Conservation (phyloP, 2,888 invertebrate species). For the Athalia rosae region DNA sequence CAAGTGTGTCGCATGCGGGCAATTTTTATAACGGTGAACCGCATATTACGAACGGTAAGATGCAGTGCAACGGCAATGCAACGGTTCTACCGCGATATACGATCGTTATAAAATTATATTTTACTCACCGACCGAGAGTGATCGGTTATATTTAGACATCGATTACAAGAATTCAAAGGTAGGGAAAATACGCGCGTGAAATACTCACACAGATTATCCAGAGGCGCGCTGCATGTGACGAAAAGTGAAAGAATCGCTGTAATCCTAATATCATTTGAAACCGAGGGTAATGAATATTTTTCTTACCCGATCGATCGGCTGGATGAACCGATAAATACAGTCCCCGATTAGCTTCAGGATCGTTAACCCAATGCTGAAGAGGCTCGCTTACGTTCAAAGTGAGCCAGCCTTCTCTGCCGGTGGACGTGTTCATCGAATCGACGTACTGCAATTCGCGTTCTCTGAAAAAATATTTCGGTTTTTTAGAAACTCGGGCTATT, state of each 20-base stretch:
- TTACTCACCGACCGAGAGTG: slow-evolving; percentile 12
- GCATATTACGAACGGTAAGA: too few species aligned
- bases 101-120: neutral
- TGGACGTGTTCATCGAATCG: slow-evolving; percentile 85
- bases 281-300: neutral
- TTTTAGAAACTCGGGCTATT: neutral
- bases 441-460: slow-evolving; percentile 84
- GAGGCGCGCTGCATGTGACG: too few species aligned
- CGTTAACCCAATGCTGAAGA: slow-evolving; percentile 85
- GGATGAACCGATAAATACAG: slow-evolving; percentile 88
- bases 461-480: slow-evolving; percentile 69
- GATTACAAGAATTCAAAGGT: slow-evolving; percentile 27
- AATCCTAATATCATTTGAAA: neutral
- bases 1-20: too few species aligned
- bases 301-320: slow-evolving; percentile 80
- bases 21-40: too few species aligned
- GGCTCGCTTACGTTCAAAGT: slow-evolving; percentile 89
- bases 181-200: neutral
- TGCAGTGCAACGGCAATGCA: too few species aligned
- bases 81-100: too few species aligned
- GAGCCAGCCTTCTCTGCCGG: slow-evolving; percentile 89
- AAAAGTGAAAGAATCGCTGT: neutral
- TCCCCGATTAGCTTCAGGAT: slow-evolving; percentile 88
- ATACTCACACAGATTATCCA: neutral
- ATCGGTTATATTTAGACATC: slow-evolving; percentile 41